phyloP scores from a whole-genome alignment of 2,113 vertebrate species.

The Phrynocephalus versicolor region DNA sequence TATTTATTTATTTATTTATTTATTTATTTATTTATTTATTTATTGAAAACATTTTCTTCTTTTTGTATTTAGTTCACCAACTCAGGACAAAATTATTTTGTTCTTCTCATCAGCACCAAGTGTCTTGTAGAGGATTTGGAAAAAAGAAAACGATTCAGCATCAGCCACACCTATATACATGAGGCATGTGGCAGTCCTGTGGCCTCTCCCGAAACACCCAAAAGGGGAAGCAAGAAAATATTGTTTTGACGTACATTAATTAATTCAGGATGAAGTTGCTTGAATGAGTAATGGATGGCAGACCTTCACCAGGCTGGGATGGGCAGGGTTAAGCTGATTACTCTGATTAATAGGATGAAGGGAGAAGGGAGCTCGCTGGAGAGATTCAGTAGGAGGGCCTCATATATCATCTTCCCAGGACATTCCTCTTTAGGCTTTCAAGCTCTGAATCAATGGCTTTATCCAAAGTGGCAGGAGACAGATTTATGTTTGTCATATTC shows the following conservation, averaged over 20 bases:
- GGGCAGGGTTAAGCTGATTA: background rate
- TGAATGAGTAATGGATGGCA: background rate
- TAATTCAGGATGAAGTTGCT: background rate
- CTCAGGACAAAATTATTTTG: too few relatives aligned
- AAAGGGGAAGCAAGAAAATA: background rate
- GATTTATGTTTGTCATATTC: background rate
- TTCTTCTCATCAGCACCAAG: background rate
- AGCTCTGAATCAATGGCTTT: background rate
- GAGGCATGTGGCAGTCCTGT: background rate
- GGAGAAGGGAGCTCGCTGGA: background rate
- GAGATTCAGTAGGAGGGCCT: background rate
- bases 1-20: too few relatives aligned
- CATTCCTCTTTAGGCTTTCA: background rate
- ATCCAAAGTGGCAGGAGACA: background rate
- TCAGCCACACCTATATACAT: too few relatives aligned
- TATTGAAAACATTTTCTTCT: background rate
- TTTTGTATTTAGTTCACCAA: background rate
- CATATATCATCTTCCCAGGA: background rate
- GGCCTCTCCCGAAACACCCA: background rate
- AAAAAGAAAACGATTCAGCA: background rate
- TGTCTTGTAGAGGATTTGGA: background rate
- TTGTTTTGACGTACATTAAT: background rate
- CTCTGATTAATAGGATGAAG: background rate
- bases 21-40: too few relatives aligned
- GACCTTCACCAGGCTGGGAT: background rate